Evolutionary conservation across 2,888 invertebrate genomes (phyloP).

Genomic region (Pheosia gnoma): DNA sequence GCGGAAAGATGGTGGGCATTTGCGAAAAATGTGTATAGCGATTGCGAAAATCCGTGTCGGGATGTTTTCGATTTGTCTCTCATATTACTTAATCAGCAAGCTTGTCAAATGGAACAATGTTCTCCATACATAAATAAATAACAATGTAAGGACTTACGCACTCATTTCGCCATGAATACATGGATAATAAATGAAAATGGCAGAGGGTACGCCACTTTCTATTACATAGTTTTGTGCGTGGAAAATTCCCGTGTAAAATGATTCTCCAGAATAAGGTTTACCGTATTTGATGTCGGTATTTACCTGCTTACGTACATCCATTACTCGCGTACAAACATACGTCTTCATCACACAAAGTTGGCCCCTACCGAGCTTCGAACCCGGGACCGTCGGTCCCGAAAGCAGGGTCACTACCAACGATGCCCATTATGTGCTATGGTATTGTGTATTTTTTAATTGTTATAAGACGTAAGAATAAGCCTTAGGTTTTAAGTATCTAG

Average conservation of each 20-base stretch:
- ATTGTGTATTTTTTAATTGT: too few species aligned
- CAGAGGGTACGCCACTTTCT: constrained; percentile 22
- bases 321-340: neutral
- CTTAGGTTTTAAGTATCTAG: too few species aligned
- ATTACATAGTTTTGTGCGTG: constrained; percentile 17
- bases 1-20: too few species aligned
- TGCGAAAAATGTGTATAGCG: too few species aligned
- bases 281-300: neutral
- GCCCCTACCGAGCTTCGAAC: too few species aligned
- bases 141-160: constrained; percentile 25
- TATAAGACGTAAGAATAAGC: too few species aligned
- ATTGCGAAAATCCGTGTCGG: too few species aligned
- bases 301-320: neutral
- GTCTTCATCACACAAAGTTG: too few species aligned
- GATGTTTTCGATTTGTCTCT: too few species aligned
- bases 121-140: constrained; percentile 25
- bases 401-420: too few species aligned
- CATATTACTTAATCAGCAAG: neutral
- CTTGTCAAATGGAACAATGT: neutral
- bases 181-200: constrained; percentile 32
- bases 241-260: constrained; percentile 24
- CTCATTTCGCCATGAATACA: constrained; percentile 29
- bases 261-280: constrained; percentile 6
- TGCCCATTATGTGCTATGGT: too few species aligned
- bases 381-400: too few species aligned